Evolutionary conservation across 2,797 vertebrate genomes (phyloP), one percentile per base, ranked within the genome.

Genomic region (Notolepis coatsorum): DNA sequence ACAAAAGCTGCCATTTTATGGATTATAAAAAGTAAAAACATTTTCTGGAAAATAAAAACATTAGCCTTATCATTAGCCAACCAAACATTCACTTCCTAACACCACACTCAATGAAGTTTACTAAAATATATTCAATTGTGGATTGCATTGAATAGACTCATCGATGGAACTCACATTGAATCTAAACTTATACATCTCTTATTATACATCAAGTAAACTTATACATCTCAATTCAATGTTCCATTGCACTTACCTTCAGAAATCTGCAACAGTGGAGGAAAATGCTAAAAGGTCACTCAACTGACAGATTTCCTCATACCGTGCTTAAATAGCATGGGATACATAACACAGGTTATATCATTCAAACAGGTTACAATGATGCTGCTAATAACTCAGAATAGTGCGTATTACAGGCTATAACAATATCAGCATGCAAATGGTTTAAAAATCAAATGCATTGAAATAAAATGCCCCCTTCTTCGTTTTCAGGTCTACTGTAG

Each of bases 401-500:
- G 61, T 71, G 68, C 64, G 80, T 61, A 46, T 70, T 74, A 60
- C 24, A 73, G 54, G 49, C 35, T 65, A 39, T n/a, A 84, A 70
- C 17, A 77, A 73, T 53, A 79, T 66, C 52, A 74, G 53, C 86
- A 91, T 89, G 88, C 87, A 84, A 54, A 80, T 68, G 42, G 53
- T 65, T 77, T 68, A 35, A 51, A 72, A 24, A 72, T 84, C 25
- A 63, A 70, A 65, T 68, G 54, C 65, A 70, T 50, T 60, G 23
- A 60, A 60, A 74, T 61, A 69, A 37, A 93, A 93, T 93, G 91
- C 91, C 91, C 90, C 84, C 50, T 58, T 77, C 76, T 68, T 57
- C 45, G 59, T 76, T 73, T 48, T 75, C 60, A 75, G 54, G 73
- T 70, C 55, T 66, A 61, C 27, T 51, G 49, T 64, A 72, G 25